Base-by-base conservation (phyloP, 2,797 vertebrate species). In the Lacerta bilineata region DNA sequence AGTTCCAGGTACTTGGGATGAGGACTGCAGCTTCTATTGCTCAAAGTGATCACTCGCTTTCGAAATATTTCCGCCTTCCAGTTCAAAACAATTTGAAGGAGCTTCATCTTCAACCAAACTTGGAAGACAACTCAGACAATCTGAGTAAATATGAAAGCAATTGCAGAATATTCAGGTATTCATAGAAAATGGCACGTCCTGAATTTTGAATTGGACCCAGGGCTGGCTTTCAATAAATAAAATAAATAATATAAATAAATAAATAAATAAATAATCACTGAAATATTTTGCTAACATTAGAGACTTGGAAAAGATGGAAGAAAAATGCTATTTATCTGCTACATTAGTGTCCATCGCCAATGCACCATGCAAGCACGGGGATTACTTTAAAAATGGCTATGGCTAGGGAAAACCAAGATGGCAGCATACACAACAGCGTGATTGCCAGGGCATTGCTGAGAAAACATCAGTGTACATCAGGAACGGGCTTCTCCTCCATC, bases 161-260 rank as follows among this genome's bases (percentile, higher is more conserved):
- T 95, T 94, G 93, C 83, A 95, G 88, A 94, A 92, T 95, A 95
- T 94, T 94, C 94, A 94, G 90, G 91, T 95, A 94, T 95, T 95
- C 93, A 91, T 59, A 94, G 91, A 95, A 95, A 95, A 94, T 95
- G 94, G 94, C 92, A 94, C 93, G 90, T 93, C 83, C 90, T 95
- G 92, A 93, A 91, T 95, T 94, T 87, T 88, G 92, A 94, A 91
- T 90, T 89, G 77, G 77, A n/a, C 83, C 50, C 59, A 68, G 88
- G 79, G 50, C 87, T 84, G 87, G 88, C 83, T 93, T 95, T 93
- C 94, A 90, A 95, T 94, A 95, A 95, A 95, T 93, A 92, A 94
- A 92, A 95, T 95, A 95, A 95, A 95, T 93, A 92, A 87, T n/a
- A 95, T 93, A 92, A 87, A 96, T 96, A 94, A 92, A 95, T 95